Percentiles rank a stretch among this genome's conserved stretches.
Evolutionary conservation across 2,888 invertebrate genomes (phyloP).

Genomic region (Papilio elwesi): DNA sequence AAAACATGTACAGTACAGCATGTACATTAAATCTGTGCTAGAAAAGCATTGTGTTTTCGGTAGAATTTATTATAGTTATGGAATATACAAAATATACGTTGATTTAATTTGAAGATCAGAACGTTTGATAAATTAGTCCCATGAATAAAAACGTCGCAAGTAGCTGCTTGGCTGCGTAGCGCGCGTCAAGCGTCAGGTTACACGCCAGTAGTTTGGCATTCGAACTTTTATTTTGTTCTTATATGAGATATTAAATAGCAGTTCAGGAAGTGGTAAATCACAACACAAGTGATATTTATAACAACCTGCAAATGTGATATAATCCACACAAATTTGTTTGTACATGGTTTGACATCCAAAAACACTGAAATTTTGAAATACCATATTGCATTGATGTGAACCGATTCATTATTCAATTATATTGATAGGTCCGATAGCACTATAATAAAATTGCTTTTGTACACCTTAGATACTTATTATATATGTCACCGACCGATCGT

Average conservation of each 20-base stretch:
- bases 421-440: no score
- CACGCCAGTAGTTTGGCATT: conserved; percentile 22
- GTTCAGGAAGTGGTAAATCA: neutral
- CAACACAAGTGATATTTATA: neutral
- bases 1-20: no score
- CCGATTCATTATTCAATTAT: no score
- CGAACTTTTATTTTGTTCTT: conserved; percentile 25
- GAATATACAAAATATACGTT: no score
- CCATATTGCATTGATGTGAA: no score
- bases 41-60: neutral
- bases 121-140: conserved; percentile 34
- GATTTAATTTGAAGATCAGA: neutral
- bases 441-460: no score
- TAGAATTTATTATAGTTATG: neutral
- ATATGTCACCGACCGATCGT: no score
- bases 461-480: no score
- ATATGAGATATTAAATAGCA: conserved; percentile 33
- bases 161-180: conserved; percentile 31
- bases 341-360: no score
- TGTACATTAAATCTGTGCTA: neutral
- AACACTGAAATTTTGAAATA: no score
- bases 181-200: conserved; percentile 36
- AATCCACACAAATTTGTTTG: neutral
- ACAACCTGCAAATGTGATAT: conserved; percentile 2
- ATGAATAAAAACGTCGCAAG: conserved; percentile 39